Conservation (phyloP, 1,140 invertebrate species). For the Monochamus saltuarius region DNA sequence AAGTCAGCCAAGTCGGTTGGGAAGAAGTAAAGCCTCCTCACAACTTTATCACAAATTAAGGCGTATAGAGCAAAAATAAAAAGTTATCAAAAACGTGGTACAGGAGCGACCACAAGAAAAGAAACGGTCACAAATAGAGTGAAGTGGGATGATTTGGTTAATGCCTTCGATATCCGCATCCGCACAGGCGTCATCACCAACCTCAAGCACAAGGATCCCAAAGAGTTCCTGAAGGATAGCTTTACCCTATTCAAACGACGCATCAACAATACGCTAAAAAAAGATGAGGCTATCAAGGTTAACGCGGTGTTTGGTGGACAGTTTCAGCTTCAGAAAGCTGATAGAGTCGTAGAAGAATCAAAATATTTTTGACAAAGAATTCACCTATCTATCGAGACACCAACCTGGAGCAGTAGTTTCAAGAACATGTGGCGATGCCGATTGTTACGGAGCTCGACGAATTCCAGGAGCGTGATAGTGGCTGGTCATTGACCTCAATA, state of each 20-base stretch:
- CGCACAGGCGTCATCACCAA: conserved; percentile 19
- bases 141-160: conserved; percentile 10
- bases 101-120: background rate
- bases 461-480: conserved; percentile 28
- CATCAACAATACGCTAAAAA: too few species aligned
- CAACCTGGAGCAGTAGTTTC: conserved; percentile 34
- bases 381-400: conserved; percentile 14
- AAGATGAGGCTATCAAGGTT: conserved; percentile 1
- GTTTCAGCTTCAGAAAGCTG: background rate
- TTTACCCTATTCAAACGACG: too few species aligned
- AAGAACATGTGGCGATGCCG: conserved; percentile 28
- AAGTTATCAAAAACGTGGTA: background rate
- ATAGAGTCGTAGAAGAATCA: conserved; percentile 1
- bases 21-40: too few species aligned
- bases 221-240: conserved; percentile 13
- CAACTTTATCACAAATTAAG: background rate
- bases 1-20: too few species aligned
- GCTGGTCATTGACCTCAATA: conserved; percentile 17
- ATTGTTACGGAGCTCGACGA: conserved; percentile 30
- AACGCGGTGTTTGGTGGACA: conserved; percentile 18
- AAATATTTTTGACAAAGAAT: conserved; percentile 19
- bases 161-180: conserved; percentile 13
- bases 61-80: background rate
- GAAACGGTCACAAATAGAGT: conserved; percentile 8
- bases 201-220: conserved; percentile 16